Conservation (phyloP, 2,888 invertebrate species). For the Agrochola macilenta region DNA sequence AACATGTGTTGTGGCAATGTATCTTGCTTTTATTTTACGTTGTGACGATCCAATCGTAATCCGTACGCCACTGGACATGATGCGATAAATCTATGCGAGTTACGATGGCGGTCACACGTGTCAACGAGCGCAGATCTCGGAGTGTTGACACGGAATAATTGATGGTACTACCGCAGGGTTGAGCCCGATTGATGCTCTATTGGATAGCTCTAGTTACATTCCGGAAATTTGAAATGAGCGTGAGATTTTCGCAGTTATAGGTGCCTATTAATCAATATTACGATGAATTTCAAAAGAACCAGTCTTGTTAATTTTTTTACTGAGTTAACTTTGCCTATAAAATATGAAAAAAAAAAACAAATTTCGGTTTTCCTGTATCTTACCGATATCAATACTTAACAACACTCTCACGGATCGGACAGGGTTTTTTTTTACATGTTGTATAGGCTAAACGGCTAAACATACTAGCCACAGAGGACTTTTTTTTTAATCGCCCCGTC, state of each 20-base stretch:
- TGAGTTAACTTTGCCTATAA: background rate
- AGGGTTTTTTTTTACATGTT: too few species aligned
- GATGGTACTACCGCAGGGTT: conserved; percentile 15
- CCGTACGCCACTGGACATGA: background rate
- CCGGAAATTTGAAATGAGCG: background rate
- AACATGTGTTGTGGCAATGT: background rate
- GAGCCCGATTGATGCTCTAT: conserved; percentile 1
- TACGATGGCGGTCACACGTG: conserved; percentile 1
- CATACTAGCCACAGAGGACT: too few species aligned
- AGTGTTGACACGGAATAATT: conserved; percentile 47
- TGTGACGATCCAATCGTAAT: background rate
- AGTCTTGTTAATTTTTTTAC: background rate
- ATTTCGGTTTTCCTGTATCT: too few species aligned
- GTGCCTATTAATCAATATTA: background rate
- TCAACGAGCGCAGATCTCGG: conserved; percentile 12
- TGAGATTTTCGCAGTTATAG: background rate
- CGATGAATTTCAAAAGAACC: background rate
- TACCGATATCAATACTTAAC: too few species aligned
- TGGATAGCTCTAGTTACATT: background rate
- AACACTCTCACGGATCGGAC: too few species aligned
- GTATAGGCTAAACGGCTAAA: too few species aligned
- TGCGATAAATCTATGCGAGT: conserved; percentile 31
- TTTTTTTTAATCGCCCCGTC: too few species aligned
- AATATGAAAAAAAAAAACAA: too few species aligned
- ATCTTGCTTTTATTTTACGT: conserved; percentile 6